Evolutionary conservation across 1,140 invertebrate species (phyloP).

Genomic region (Apis laboriosa): DNA sequence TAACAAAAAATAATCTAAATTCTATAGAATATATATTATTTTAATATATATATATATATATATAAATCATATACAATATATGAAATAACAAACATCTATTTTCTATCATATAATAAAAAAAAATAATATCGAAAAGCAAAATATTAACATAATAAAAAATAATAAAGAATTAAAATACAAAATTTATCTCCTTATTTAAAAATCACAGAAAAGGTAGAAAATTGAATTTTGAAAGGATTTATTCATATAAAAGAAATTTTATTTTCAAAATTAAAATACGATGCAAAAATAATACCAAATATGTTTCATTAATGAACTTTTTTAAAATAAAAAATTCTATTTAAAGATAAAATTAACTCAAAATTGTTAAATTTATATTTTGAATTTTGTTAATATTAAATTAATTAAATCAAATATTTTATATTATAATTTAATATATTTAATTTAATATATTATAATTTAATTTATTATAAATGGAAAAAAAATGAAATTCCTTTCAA

Average conservation of each 20-base stretch:
- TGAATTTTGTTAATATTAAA: neutral
- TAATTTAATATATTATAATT: neutral
- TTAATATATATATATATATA: neutral
- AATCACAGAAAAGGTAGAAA: slow-evolving; percentile 18
- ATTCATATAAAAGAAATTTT: neutral
- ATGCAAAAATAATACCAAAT: neutral
- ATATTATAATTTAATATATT: no score
- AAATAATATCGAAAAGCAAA: neutral
- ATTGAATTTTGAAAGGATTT: slow-evolving; percentile 10
- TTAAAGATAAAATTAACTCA: neutral
- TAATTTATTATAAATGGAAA: neutral
- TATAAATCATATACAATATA: neutral
- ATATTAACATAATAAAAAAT: neutral
- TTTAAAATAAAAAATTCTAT: neutral
- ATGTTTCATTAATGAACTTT: neutral
- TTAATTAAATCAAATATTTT: neutral
- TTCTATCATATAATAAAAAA: neutral
- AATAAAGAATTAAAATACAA: slow-evolving; percentile 6
- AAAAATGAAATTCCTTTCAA: neutral
- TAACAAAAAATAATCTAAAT: neutral
- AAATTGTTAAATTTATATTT: neutral
- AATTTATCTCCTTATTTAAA: slow-evolving; percentile 7
- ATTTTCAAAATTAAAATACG: neutral
- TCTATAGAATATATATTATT: neutral
- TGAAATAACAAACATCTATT: slow-evolving; percentile 9